These are phyloP conservation scores for Lissonota sp. DNA, from an alignment of 2,888 invertebrate species.

Conservation along the genomic window DNA sequence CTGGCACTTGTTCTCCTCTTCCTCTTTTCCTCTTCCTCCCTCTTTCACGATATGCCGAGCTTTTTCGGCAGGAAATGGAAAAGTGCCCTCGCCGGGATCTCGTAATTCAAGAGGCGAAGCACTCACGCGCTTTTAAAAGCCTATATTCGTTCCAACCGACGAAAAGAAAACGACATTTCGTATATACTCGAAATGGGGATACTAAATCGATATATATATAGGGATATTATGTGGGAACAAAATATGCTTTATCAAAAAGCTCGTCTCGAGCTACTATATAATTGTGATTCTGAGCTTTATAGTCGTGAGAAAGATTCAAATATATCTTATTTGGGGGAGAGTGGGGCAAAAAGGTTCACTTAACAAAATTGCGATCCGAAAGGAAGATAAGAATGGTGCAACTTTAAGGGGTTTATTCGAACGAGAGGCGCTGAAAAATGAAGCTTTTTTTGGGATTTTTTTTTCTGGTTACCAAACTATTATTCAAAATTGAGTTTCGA, in stretches of 20 bases:
- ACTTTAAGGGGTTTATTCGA: no score
- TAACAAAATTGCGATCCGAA: no score
- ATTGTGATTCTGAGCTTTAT: conserved; percentile 40
- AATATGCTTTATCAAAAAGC: conserved; percentile 50
- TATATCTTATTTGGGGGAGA: no score
- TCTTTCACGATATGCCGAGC: background rate
- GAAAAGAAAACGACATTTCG: conserved; percentile 66
- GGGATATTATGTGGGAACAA: background rate
- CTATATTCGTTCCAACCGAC: conserved; percentile 58
- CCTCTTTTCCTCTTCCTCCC: background rate
- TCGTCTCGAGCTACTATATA: conserved; percentile 27
- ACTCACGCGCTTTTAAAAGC: conserved; percentile 75
- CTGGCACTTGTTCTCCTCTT: conserved; percentile 17
- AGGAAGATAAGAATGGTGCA: no score
- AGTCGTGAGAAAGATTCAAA: conserved; percentile 6
- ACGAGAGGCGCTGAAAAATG: no score
- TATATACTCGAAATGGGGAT: conserved; percentile 46
- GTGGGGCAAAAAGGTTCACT: no score
- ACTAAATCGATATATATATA: background rate
- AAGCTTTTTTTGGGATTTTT: no score
- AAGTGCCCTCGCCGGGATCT: conserved; percentile 67
- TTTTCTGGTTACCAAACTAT: no score
- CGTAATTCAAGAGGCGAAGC: conserved; percentile 75
- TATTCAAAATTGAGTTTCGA: conserved; percentile 33
- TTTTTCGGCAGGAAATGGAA: conserved; percentile 73